Evolutionary conservation across 2,888 invertebrate genomes (phyloP).

Genomic region (Charanyca ferruginea): DNA sequence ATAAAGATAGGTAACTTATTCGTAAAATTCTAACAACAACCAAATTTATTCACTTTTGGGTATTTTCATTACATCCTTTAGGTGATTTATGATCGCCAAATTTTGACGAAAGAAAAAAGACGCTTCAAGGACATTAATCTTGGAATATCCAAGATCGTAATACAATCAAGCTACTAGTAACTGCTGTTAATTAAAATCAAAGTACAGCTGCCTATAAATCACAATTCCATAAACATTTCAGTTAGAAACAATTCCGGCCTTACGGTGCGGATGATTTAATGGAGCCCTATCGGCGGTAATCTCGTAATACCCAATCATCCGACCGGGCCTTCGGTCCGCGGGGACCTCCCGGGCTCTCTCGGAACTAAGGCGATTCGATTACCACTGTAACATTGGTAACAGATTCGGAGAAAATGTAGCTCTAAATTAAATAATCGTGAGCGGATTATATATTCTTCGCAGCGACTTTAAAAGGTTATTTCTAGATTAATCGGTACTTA

Average conservation of each 20-base stretch:
- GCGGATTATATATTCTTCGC: conserved; percentile 49
- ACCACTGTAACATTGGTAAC: conserved; percentile 54
- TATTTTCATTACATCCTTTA: no score
- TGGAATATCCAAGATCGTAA: not conserved
- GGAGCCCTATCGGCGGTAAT: conserved; percentile 74
- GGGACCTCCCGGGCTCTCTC: conserved; percentile 70
- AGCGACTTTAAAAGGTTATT: conserved; percentile 8
- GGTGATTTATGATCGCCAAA: no score
- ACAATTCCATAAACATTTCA: conserved; percentile 54
- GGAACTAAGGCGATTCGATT: conserved; percentile 72
- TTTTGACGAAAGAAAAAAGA: not conserved
- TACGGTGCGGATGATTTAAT: conserved; percentile 82
- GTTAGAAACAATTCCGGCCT: conserved; percentile 54
- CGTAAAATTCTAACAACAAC: no score
- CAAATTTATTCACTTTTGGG: no score
- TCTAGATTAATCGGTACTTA: not conserved
- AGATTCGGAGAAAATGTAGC: conserved; percentile 70
- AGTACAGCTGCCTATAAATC: conserved; percentile 30
- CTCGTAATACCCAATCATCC: conserved; percentile 89
- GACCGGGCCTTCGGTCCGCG: conserved; percentile 62
- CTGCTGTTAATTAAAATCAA: conserved; percentile 25
- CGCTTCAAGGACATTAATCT: no score
- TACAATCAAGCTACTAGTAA: not conserved
- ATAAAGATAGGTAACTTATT: no score
- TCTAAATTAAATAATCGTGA: conserved; percentile 63